Percentiles rank a stretch among this genome's conserved stretches.
Evolutionary conservation across 2,797 vertebrate species (phyloP).

Genomic region (Distichodus sexfasciatus): DNA sequence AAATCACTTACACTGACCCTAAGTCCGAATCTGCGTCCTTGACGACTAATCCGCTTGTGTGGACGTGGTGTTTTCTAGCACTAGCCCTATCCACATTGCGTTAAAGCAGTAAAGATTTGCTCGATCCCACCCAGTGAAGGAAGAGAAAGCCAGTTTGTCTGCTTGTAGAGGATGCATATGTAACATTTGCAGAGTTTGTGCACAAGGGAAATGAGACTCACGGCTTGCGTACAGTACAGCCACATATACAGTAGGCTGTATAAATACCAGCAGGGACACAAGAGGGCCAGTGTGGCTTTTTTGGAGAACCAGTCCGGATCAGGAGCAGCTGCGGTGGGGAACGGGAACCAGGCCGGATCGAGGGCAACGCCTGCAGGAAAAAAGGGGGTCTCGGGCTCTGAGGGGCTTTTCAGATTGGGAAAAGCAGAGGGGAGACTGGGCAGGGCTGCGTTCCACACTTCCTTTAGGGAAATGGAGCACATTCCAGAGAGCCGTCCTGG

Average conservation of each 20-base stretch:
- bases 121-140: not conserved
- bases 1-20: slow-evolving; percentile 13
- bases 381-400: slow-evolving; percentile 52
- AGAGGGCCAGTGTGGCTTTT: slow-evolving; percentile 39
- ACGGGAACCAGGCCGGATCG: slow-evolving; percentile 43
- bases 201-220: slow-evolving; percentile 5
- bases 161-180: not conserved
- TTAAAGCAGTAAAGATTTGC: no score
- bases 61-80: not conserved
- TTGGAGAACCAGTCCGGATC: slow-evolving; percentile 17
- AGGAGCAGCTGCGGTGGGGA: slow-evolving; percentile 20
- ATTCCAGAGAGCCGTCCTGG: slow-evolving; percentile 46
- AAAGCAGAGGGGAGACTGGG: slow-evolving; percentile 42
- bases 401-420: slow-evolving; percentile 57
- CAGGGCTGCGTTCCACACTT: slow-evolving; percentile 41
- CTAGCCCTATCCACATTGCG: no score
- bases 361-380: slow-evolving; percentile 59
- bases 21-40: slow-evolving; percentile 4
- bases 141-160: slow-evolving; percentile 3
- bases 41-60: not conserved
- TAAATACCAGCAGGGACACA: slow-evolving; percentile 32
- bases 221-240: slow-evolving; percentile 24
- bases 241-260: slow-evolving; percentile 27
- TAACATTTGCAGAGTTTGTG: not conserved
- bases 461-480: slow-evolving; percentile 55